phyloP scores from a whole-genome alignment of 92 coral and sea anemone genomes.

The Zoanthus solanderi region DNA sequence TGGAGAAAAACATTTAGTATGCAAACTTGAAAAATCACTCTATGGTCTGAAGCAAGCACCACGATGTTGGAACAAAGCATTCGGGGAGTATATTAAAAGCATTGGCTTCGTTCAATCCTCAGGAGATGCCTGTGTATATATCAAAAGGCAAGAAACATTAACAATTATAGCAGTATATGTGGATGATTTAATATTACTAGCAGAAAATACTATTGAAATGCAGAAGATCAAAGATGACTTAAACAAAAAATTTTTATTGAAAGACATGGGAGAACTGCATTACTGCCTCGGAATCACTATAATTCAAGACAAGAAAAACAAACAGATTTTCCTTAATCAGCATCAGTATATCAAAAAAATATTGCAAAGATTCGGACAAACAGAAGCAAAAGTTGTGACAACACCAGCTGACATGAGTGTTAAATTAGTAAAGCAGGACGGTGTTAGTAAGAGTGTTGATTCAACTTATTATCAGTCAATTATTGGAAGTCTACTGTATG shows the following conservation, averaged over 20 bases:
- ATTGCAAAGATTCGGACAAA: constrained; percentile 51
- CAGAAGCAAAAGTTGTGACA: neutral
- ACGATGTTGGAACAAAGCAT: constrained; percentile 68
- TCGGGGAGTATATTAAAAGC: constrained; percentile 41
- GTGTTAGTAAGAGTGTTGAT: constrained; percentile 65
- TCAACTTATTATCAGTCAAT: constrained; percentile 57
- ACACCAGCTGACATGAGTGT: constrained; percentile 70
- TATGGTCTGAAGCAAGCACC: neutral
- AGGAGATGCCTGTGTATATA: constrained; percentile 48
- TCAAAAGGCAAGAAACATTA: constrained; percentile 39
- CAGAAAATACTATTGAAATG: constrained; percentile 3
- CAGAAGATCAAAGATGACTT: neutral
- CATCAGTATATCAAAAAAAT: constrained; percentile 39
- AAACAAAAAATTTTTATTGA: neutral
- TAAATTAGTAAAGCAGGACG: constrained; percentile 58
- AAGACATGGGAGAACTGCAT: constrained; percentile 11
- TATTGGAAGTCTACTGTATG: constrained; percentile 56
- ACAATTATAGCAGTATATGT: constrained; percentile 18
- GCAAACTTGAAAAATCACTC: too few species aligned
- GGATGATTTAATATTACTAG: constrained; percentile 1
- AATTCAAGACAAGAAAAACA: constrained; percentile 55
- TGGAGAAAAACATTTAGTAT: too few species aligned
- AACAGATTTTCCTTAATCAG: constrained; percentile 32
- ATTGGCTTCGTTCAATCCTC: constrained; percentile 56
- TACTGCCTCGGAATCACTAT: constrained; percentile 4